Conservation (phyloP, 2,113 vertebrate species). For the Urocolius indicus region DNA sequence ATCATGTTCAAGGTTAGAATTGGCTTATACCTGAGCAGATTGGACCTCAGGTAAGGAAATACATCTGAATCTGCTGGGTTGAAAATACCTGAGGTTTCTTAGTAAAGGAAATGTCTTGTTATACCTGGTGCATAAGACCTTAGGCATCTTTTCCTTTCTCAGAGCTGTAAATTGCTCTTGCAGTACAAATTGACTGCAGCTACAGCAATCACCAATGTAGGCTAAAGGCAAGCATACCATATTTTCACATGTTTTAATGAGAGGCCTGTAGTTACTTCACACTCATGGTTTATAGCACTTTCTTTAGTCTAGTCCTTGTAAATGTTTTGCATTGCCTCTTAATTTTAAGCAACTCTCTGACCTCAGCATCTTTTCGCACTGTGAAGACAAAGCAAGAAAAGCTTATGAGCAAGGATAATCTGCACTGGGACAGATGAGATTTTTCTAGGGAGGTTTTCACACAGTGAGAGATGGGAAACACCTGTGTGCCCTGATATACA, state of each 20-base stretch:
- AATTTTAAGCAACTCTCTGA: background rate
- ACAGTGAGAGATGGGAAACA: background rate
- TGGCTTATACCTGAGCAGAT: background rate
- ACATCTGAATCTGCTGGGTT: background rate
- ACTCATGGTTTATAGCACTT: background rate
- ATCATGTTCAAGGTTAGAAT: background rate
- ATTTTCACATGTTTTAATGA: background rate
- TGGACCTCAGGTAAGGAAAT: background rate
- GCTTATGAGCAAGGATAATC: background rate
- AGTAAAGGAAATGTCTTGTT: background rate
- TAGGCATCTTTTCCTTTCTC: background rate
- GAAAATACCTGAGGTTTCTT: background rate
- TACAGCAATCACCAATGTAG: background rate
- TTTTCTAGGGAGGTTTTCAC: background rate
- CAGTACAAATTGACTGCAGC: background rate
- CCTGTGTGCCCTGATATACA: fast-evolving
- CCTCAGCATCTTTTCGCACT: background rate
- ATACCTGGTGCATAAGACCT: background rate
- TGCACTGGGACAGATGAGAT: background rate
- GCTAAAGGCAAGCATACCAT: background rate
- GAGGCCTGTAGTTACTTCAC: background rate
- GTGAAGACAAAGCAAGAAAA: background rate
- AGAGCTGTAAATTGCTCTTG: background rate
- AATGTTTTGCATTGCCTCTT: background rate
- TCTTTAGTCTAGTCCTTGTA: background rate